Evolutionary conservation across 2,113 vertebrate genomes (phyloP), one percentile per base, ranked within the genome.

Genomic region (Platysternon megacephalum): DNA sequence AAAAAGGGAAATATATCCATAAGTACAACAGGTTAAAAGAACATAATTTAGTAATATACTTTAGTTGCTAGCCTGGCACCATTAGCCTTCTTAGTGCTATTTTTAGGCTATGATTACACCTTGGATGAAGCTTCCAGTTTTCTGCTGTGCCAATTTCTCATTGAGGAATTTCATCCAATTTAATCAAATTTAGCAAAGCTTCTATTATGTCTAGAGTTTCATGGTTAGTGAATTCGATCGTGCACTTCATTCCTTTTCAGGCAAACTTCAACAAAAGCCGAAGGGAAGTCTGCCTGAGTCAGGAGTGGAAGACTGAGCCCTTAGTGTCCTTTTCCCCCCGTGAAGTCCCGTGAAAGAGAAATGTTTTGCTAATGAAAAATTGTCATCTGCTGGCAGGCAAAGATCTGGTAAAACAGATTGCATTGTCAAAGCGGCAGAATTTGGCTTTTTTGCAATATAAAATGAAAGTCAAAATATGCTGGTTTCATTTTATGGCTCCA

Each of bases 61-160:
- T 95, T 93, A 91, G 89, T 95, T 95, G 94, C 92, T 96, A 96
- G 93, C 91, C 92, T 97, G 94, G 96, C 94, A 96, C 95, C 96
- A 91, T 88, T 86, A 96, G 74, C 91, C 82, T 88, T 91, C 91
- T 91, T 93, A 65, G 56, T n/a, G 87, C 88, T 97, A 97, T 98
- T 98, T 98, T 98, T 97, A 96, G 88, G 88, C 87, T 94, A 83
- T 83, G 95, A 90, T 79, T 80, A 79, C 39, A 65, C 35, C 58
- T 68, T 51, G 85, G 83, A 95, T 97, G 95, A 96, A 56, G 92
- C 90, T 94, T 97, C 93, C 90, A 95, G 84, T 95, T 58, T 88
- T 65, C 84, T 83, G 86, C 87, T 92, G 80, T 42, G 52, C 58
- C 92, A 95, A 85, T 93, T 81, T 85, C 48, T 68, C 44, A 72